Base-by-base conservation (phyloP, 2,113 vertebrate species). In the Cettia cetti region DNA sequence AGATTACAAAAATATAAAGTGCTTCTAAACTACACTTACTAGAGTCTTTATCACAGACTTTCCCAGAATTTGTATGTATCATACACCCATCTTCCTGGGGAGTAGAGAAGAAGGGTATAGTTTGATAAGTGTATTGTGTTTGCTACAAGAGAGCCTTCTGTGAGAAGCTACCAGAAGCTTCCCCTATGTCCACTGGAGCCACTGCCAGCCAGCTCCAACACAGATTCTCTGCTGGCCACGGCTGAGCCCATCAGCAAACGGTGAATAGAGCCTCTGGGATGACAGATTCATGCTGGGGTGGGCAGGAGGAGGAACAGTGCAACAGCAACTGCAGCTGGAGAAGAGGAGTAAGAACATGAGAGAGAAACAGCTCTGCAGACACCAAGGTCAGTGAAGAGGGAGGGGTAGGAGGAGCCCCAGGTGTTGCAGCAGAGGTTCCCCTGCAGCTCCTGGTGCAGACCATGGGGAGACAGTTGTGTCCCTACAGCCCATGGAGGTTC, bases 161-260 rank as follows among this genome's bases (percentile, higher is more conserved):
- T 68, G 16, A 81, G 27, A 61, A 75, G 47, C 9, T 44, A 23
- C 35, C 40, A 69, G 69, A 81, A 68, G 12, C 3, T 69, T 61
- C 19, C 40, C n/a, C 47, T 15, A 1, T 15, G 16, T 68, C 30
- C 47, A 22, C 24, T 33, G 42, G 11, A 86, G 60, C 23, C 65
- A 61, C 5, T 28, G 9, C 23, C 59, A 66, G 52, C 52, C 16
- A 13, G 35, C 35, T 66, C 35, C 18, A 69, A 16, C n/a, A 69
- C 13, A 28, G 26, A 57, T 3, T 39, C 5, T 27, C 37, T 24
- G 4, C 59, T 35, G 24, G 15, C 35, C 45, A 60, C 0, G 0
- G 27, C n/a, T 3, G 0, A 82, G 24, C 33, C 35, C 59, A 61
- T 40, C 64, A 82, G 33, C 2, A 3, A 4, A 23, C 5, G 5